Base-by-base conservation (phyloP, 2,797 vertebrate genomes). In the Labroides dimidiatus region DNA sequence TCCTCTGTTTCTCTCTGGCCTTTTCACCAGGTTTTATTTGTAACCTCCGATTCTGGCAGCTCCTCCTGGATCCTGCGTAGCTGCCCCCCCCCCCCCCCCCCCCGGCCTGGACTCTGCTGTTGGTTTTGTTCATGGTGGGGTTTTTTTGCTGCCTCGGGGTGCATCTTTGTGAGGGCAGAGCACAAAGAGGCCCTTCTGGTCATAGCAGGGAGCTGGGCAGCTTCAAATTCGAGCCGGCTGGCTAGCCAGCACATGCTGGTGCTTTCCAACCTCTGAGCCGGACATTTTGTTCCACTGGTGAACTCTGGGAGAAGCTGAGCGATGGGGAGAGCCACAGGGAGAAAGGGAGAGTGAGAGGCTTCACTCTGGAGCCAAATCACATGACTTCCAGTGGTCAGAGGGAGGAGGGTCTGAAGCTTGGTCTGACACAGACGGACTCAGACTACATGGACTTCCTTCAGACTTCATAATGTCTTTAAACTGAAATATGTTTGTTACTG, bases 221-320 rank as follows among this genome's bases (percentile, higher is more conserved):
- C 77, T 77, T 87, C 72, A 80, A 73, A 85, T 74, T 43, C 37
- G 44, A 63, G 72, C 65, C 33, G 15, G 24, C 47, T 20, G 72
- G 71, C 71, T 66, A 77, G 83, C 85, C 78, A 87, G 91, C 72
- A 90, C 81, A 62, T 85, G 77, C 87, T 91, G 85, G 85, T 24
- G 70, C 87, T 90, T 91, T 91, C 91, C 85, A 85, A 75, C 78
- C 43, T n/a, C 36, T 65, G 85, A 91, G 91, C 82, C 82, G 91
- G 92, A 94, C 94, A 94, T 93, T 94, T 93, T 95, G 95, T 95
- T 95, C 95, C 90, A 87, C 90, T 89, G 90, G 82, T 91, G 89
- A 92, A 89, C 91, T 84, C 82, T 72, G 70, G 47, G 77, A 79
- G 81, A 78, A 64, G 51, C 64, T 19, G 62, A 71, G 73, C 20